A percentile compares a stretch with the other conserved stretches of the same genome.
These are phyloP conservation scores for Nymphicus hollandicus DNA, from an alignment of 2,113 vertebrate species.

Conservation along the genomic window DNA sequence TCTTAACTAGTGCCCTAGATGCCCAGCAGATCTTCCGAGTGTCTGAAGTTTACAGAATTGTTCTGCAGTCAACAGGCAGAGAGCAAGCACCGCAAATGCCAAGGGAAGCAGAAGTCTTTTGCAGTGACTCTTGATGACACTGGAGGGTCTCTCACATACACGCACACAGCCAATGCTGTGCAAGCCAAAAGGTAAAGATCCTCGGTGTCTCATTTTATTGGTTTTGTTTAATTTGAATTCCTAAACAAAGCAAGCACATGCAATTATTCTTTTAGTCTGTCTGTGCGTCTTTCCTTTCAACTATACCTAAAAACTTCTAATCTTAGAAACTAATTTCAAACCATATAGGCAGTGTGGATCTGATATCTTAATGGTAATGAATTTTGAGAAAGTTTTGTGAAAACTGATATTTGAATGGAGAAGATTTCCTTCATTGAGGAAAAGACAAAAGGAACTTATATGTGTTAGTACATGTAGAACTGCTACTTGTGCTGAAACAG, in stretches of 20 bases:
- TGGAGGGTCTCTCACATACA: background rate
- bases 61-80: background rate
- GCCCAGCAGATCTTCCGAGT: background rate
- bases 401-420: background rate
- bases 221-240: background rate
- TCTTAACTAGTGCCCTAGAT: background rate
- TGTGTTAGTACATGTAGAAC: rapidly evolving
- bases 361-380: background rate
- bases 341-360: background rate
- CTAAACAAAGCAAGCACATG: background rate
- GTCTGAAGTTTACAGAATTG: background rate
- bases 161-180: background rate
- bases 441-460: background rate
- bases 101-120: background rate
- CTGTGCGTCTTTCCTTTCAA: background rate
- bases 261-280: background rate
- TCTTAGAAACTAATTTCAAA: background rate
- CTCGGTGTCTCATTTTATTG: background rate
- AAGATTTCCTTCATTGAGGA: background rate
- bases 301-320: background rate
- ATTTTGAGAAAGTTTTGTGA: background rate
- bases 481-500: background rate
- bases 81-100: background rate
- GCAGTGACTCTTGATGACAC: background rate
- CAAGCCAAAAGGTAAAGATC: background rate